phyloP scores from a whole-genome alignment of 2,113 vertebrate species.

The Anas platyrhynchos region DNA sequence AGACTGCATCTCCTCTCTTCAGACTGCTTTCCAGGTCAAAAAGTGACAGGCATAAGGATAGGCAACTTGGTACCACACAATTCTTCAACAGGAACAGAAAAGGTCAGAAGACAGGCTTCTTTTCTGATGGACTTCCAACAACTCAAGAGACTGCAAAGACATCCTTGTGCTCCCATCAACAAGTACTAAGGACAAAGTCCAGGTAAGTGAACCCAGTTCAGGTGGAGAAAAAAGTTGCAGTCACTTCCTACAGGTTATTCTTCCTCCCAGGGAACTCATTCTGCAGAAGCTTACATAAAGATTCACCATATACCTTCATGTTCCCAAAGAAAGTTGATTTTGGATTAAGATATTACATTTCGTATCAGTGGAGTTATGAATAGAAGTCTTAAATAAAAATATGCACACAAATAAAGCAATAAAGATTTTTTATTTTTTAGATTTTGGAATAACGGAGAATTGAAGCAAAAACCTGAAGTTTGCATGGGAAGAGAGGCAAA shows the following conservation, averaged over 20 bases:
- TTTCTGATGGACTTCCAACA: neutral
- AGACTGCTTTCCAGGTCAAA: neutral
- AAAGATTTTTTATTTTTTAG: neutral
- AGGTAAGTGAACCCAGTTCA: neutral
- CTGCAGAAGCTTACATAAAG: neutral
- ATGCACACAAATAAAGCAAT: neutral
- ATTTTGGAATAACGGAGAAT: neutral
- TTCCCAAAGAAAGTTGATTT: neutral
- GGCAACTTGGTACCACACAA: neutral
- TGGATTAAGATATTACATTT: neutral
- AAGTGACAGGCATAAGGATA: accelerated
- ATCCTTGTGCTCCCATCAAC: neutral
- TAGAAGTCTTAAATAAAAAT: neutral
- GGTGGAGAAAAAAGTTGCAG: neutral
- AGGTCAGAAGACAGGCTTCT: neutral
- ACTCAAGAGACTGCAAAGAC: neutral
- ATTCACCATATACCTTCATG: neutral
- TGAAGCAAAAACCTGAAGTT: neutral
- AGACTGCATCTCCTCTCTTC: neutral
- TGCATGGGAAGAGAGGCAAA: neutral
- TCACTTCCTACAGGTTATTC: neutral
- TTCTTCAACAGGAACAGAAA: too few species aligned
- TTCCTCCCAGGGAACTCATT: neutral
- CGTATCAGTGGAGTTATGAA: neutral
- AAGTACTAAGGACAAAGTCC: neutral